Percentiles rank a stretch among this genome's conserved stretches.
phyloP scores from a whole-genome alignment of 2,797 vertebrate species.

The Muscicapa striata region DNA sequence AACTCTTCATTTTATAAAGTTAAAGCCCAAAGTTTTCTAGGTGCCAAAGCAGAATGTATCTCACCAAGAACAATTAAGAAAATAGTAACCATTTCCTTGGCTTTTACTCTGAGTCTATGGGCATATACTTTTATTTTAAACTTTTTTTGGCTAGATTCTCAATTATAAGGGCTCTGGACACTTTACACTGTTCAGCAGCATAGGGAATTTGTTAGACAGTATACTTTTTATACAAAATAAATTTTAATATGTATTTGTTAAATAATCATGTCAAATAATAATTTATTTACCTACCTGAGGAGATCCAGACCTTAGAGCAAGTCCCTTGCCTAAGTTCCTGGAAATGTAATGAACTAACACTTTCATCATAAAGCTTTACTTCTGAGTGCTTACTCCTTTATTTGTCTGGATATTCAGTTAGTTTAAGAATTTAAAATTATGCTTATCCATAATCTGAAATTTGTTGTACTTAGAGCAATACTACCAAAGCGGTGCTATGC shows the following conservation, averaged over 20 bases:
- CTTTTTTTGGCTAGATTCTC: neutral
- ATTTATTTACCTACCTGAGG: neutral
- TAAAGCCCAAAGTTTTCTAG: neutral
- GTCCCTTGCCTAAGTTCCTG: neutral
- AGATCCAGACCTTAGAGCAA: neutral
- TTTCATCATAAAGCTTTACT: neutral
- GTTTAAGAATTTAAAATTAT: neutral
- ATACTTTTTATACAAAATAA: neutral
- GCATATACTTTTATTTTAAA: neutral
- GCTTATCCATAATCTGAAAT: neutral
- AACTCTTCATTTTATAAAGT: neutral
- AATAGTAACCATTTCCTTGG: neutral
- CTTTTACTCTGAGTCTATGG: neutral
- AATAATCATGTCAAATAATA: neutral
- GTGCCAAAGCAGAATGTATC: neutral
- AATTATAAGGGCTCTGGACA: neutral
- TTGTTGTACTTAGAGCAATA: neutral
- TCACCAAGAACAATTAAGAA: neutral
- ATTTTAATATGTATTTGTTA: neutral
- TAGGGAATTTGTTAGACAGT: neutral
- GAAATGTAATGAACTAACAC: neutral
- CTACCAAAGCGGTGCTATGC: neutral
- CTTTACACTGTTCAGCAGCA: neutral
- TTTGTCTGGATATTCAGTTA: neutral
- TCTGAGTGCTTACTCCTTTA: neutral